Conservation (phyloP, 23 tunicate genomes). For the Halocynthia aurantium region DNA sequence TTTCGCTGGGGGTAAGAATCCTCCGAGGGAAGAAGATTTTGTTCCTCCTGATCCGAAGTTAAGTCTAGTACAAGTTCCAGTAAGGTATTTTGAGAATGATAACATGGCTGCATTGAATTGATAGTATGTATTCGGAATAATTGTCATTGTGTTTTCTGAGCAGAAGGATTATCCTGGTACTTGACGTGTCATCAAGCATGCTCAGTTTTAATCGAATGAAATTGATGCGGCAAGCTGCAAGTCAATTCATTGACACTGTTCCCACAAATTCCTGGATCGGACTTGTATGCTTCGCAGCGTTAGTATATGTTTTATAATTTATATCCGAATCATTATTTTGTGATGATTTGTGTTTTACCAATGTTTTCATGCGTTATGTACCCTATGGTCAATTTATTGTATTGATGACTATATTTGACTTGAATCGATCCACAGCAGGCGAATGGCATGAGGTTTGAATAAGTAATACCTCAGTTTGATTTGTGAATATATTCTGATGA, state of each 20-base stretch:
- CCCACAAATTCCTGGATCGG: constrained; percentile 76
- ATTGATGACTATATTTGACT: not conserved
- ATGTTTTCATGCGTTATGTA: not conserved
- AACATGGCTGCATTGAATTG: not conserved
- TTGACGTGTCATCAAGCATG: constrained; percentile 85
- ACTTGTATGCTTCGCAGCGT: constrained; percentile 67
- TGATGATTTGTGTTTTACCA: not conserved
- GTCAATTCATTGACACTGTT: constrained; percentile 72
- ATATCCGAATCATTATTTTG: not conserved
- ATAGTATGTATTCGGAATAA: not conserved
- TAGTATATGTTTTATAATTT: constrained; percentile 15
- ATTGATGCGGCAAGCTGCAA: constrained; percentile 76
- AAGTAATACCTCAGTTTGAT: too few relatives aligned
- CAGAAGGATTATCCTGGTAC: constrained; percentile 67
- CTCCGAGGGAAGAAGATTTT: constrained; percentile 16
- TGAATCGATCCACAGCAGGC: too few relatives aligned
- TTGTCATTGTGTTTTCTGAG: not conserved
- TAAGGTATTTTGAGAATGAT: constrained; percentile 26
- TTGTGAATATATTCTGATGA: not conserved
- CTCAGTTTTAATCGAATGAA: constrained; percentile 25
- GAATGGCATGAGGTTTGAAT: too few relatives aligned
- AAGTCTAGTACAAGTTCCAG: constrained; percentile 30
- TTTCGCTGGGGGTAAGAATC: constrained; percentile 61
- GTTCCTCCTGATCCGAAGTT: constrained; percentile 32
- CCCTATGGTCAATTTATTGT: not conserved